phyloP scores from a whole-genome alignment of 2,113 vertebrate species.

The Ammospiza nelsoni region DNA sequence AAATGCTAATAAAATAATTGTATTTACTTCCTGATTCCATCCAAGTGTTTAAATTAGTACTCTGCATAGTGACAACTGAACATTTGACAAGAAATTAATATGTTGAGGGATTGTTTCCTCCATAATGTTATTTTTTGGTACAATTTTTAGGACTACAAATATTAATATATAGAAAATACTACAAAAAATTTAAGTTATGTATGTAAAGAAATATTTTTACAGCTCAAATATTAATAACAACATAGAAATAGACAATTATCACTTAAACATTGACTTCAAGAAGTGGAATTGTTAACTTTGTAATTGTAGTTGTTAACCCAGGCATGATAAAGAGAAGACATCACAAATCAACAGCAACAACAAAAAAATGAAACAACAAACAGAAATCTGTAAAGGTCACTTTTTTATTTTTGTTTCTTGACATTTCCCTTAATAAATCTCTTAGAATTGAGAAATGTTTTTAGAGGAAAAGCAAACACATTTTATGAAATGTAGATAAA shows the following conservation, averaged over 20 bases:
- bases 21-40: background rate
- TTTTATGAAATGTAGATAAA: background rate
- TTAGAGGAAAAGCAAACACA: background rate
- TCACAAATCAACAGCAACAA: background rate
- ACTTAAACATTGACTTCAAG: background rate
- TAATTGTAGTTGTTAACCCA: background rate
- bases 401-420: background rate
- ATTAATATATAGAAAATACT: background rate
- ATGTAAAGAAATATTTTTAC: background rate
- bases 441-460: background rate
- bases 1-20: background rate
- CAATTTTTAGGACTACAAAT: background rate
- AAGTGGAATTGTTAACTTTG: background rate
- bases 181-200: background rate
- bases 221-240: background rate
- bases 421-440: background rate
- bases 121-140: background rate
- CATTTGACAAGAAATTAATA: background rate
- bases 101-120: rapidly evolving
- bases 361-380: background rate
- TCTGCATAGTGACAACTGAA: background rate
- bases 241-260: background rate
- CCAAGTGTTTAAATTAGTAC: background rate
- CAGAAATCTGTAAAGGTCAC: background rate
- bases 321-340: background rate